Conservation (phyloP, 2,888 invertebrate genomes). For the Synanthedon formicaeformis region DNA sequence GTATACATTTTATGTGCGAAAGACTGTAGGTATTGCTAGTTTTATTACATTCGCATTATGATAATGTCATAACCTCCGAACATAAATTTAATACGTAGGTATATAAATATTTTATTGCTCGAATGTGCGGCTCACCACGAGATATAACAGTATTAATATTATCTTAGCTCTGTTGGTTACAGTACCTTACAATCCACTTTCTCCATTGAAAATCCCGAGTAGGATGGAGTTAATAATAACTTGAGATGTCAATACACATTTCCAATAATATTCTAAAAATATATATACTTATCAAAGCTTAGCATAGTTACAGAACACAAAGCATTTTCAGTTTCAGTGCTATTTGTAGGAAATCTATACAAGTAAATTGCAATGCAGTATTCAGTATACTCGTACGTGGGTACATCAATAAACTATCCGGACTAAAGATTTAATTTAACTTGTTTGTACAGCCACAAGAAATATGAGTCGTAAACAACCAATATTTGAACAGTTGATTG, state of each 20-base stretch:
- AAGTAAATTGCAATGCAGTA: conserved; percentile 19
- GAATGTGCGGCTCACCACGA: conserved; percentile 17
- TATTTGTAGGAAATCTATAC: conserved; percentile 34
- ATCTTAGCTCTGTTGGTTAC: too few relatives aligned
- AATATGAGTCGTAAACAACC: conserved; percentile 8
- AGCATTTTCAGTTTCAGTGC: conserved; percentile 1
- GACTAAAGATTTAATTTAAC: not conserved
- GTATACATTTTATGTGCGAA: conserved; percentile 30
- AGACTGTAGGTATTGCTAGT: conserved; percentile 12
- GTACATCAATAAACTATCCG: too few relatives aligned
- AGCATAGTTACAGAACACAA: too few relatives aligned
- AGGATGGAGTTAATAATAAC: too few relatives aligned
- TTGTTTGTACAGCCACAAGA: conserved; percentile 8
- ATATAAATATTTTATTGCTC: conserved; percentile 32
- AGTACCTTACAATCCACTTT: too few relatives aligned
- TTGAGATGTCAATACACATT: too few relatives aligned
- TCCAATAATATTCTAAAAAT: too few relatives aligned
- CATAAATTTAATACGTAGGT: conserved; percentile 35
- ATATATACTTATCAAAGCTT: too few relatives aligned
- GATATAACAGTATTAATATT: conserved; percentile 7
- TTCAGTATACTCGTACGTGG: conserved; percentile 12
- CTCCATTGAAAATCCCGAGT: too few relatives aligned
- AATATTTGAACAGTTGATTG: conserved; percentile 16
- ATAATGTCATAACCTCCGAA: conserved; percentile 39
- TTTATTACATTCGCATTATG: conserved; percentile 44